Evolutionary conservation across 2,113 vertebrate species (phyloP).

Genomic region (Erythrolamprus reginae): DNA sequence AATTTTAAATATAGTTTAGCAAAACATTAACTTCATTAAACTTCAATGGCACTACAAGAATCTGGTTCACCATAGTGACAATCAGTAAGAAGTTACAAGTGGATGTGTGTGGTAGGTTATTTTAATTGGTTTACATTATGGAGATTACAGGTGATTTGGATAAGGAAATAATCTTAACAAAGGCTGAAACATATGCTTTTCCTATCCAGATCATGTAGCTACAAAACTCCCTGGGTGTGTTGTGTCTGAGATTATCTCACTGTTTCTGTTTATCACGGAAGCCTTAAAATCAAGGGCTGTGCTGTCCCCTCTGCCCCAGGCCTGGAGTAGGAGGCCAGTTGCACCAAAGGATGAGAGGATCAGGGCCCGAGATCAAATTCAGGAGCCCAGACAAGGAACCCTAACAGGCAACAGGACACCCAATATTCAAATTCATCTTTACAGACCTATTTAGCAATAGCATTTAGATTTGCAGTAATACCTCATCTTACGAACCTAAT

Average conservation of each 20-base stretch:
- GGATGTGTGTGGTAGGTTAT: not conserved
- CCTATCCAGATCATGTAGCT: not conserved
- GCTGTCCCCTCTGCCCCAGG: not conserved
- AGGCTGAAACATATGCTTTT: not conserved
- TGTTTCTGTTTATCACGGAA: not conserved
- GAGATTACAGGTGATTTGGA: not conserved
- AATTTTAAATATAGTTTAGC: not conserved
- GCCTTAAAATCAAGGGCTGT: not conserved
- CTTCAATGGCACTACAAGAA: not conserved
- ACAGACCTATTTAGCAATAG: too few relatives aligned
- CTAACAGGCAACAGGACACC: not conserved
- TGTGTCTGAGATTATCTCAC: not conserved
- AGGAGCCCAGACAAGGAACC: not conserved
- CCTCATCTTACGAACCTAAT: too few relatives aligned
- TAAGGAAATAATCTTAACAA: not conserved
- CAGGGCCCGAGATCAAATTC: not conserved
- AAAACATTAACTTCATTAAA: not conserved
- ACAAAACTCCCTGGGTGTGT: not conserved
- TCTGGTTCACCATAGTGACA: not conserved
- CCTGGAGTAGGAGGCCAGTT: not conserved
- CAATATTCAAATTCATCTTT: not conserved
- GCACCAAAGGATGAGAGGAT: not conserved
- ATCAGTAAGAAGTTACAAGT: not conserved
- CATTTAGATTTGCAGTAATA: too few relatives aligned
- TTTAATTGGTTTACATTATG: not conserved